A percentile compares a stretch with the other conserved stretches of the same genome.
These are phyloP conservation scores for Catonia carolina DNA, from an alignment of 2,888 invertebrate genomes.

Conservation along the genomic window DNA sequence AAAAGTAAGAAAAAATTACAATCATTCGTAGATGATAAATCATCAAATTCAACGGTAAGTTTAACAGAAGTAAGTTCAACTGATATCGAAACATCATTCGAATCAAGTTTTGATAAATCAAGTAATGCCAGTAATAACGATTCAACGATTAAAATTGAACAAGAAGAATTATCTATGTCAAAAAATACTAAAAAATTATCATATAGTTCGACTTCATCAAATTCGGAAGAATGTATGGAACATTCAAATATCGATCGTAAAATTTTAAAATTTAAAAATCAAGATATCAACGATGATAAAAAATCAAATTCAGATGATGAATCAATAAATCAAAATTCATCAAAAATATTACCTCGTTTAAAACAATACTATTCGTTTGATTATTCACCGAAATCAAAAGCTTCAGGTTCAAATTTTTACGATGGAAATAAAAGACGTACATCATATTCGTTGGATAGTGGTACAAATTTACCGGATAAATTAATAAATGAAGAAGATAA, in stretches of 20 bases:
- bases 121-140: neutral
- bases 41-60: conserved; percentile 1
- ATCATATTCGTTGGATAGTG: conserved; percentile 12
- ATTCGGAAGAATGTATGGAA: neutral
- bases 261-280: too few species aligned
- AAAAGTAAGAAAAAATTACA: neutral
- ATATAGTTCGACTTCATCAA: too few species aligned
- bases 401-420: neutral
- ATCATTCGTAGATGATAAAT: neutral
- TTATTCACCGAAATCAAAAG: conserved; percentile 9
- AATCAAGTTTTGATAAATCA: neutral
- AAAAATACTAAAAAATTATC: too few species aligned
- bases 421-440: conserved; percentile 9
- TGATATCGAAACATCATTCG: conserved; percentile 1
- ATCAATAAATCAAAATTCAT: too few species aligned
- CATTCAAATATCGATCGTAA: too few species aligned
- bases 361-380: conserved; percentile 12
- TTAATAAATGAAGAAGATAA: neutral
- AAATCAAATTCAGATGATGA: too few species aligned
- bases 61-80: neutral
- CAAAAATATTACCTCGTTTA: neutral
- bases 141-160: neutral
- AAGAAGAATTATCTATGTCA: neutral
- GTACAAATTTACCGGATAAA: neutral
- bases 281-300: too few species aligned